phyloP scores from a whole-genome alignment of 2,888 invertebrate genomes.

The Operophtera brumata region DNA sequence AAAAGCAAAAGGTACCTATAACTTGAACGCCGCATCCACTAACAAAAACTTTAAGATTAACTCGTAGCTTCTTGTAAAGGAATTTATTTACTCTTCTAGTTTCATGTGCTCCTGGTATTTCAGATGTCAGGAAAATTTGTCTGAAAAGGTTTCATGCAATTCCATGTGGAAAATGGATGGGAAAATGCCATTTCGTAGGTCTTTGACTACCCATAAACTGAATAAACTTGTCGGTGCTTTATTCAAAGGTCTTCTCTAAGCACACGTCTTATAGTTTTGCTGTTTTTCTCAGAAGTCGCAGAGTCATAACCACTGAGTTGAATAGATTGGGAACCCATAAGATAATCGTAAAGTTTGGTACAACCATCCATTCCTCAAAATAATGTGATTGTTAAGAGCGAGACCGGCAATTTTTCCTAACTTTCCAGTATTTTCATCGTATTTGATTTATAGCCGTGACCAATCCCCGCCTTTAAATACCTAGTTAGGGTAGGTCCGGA shows the following conservation, averaged over 20 bases:
- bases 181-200: too few species aligned
- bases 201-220: background rate
- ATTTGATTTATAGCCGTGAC: background rate
- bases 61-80: constrained; percentile 15
- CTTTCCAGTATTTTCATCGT: background rate
- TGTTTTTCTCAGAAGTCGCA: too few species aligned
- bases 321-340: too few species aligned
- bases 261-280: background rate
- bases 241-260: too few species aligned
- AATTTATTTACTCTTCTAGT: constrained; percentile 11
- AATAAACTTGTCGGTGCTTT: background rate
- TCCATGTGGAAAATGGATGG: constrained; percentile 15
- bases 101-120: constrained; percentile 18
- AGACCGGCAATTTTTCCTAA: too few species aligned
- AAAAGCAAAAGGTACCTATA: too few species aligned
- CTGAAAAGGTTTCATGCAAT: constrained; percentile 14
- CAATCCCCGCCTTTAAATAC: background rate
- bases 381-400: too few species aligned
- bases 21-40: background rate
- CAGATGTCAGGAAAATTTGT: constrained; percentile 25
- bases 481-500: constrained; percentile 18
- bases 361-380: too few species aligned
- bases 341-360: too few species aligned
- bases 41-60: background rate
- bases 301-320: too few species aligned